Evolutionary conservation across 2,888 invertebrate genomes (phyloP).

Genomic region (Thecophora atra): DNA sequence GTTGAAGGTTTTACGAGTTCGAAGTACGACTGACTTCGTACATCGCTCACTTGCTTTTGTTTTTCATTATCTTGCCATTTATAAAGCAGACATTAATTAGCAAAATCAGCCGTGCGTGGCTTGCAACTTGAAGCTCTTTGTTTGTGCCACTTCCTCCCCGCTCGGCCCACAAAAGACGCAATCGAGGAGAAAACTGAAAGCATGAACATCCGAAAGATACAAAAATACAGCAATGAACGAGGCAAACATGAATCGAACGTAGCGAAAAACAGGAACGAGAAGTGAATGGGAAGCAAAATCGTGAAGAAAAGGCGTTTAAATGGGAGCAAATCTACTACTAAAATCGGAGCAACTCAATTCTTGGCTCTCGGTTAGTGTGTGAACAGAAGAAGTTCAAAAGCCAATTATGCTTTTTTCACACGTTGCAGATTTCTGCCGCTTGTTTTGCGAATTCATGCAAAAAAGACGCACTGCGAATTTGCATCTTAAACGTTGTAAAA

Average conservation of each 20-base stretch:
- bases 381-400: neutral
- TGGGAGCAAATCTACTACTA: neutral
- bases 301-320: neutral
- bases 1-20: too few species aligned
- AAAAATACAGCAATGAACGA: neutral
- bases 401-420: neutral
- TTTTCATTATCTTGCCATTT: conserved; percentile 29
- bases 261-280: neutral
- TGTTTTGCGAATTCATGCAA: neutral
- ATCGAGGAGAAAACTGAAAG: conserved; percentile 7
- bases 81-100: conserved; percentile 41
- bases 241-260: neutral
- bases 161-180: conserved; percentile 25
- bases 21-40: neutral
- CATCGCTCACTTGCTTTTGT: neutral
- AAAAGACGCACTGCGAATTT: neutral
- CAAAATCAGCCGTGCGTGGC: conserved; percentile 42
- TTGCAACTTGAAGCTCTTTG: conserved; percentile 17
- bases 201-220: conserved; percentile 3
- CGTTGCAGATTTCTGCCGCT: neutral
- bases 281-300: neutral
- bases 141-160: conserved; percentile 2
- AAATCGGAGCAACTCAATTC: neutral
- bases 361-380: too few species aligned
- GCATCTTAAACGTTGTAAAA: neutral